phyloP scores from a whole-genome alignment of 2,888 invertebrate species.

The Tineola bisselliella region DNA sequence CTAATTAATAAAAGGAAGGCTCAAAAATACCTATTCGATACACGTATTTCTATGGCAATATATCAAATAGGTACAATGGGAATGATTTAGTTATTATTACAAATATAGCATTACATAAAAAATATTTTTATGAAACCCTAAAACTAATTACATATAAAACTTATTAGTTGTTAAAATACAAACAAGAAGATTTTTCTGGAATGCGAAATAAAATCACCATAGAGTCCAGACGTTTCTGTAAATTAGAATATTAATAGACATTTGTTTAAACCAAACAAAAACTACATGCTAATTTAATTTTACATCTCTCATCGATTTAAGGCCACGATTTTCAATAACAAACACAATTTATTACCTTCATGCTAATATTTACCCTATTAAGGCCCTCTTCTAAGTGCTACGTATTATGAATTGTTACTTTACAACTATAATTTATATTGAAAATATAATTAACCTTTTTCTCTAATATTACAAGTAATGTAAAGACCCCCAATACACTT shows the following conservation, averaged over 20 bases:
- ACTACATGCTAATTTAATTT: neutral
- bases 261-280: neutral
- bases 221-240: neutral
- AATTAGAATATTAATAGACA: neutral
- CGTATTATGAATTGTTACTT: too few relatives aligned
- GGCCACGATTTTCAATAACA: neutral
- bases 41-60: neutral
- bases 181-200: constrained; percentile 16
- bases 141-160: constrained; percentile 9
- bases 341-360: too few relatives aligned
- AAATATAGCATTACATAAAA: neutral
- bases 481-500: too few relatives aligned
- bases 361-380: too few relatives aligned
- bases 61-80: neutral
- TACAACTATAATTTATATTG: too few relatives aligned
- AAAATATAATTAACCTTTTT: too few relatives aligned
- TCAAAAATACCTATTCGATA: neutral
- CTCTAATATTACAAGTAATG: too few relatives aligned
- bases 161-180: constrained; percentile 16
- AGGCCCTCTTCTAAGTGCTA: too few relatives aligned
- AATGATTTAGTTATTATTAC: neutral
- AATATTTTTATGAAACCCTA: neutral
- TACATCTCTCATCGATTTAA: neutral
- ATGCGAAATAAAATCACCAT: constrained; percentile 12
- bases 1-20: neutral